Evolutionary conservation across 37 sponge, comb jelly and placozoan species (phyloP).

Genomic region (Halichondria panicea): DNA sequence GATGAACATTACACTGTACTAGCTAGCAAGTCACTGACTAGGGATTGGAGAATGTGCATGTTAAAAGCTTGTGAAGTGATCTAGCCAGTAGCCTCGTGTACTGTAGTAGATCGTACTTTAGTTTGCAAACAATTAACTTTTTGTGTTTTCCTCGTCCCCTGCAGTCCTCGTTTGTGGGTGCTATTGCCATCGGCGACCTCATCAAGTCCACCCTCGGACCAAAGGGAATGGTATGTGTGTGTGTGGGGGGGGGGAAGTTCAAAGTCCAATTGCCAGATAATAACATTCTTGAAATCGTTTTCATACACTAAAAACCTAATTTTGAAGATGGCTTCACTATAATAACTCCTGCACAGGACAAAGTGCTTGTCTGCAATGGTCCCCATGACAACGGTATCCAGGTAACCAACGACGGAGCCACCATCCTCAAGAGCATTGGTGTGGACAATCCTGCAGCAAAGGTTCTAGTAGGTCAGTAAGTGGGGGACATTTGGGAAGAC

Average conservation of each 20-base stretch:
- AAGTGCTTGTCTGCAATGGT: slow-evolving; percentile 56
- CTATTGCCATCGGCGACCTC: slow-evolving; percentile 98
- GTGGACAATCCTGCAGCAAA: slow-evolving; percentile 99
- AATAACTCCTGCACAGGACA: no score
- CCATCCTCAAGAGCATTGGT: slow-evolving; percentile 93
- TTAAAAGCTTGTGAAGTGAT: not conserved
- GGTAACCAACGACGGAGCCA: slow-evolving; percentile 98
- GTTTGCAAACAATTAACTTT: no score
- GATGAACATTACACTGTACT: no score
- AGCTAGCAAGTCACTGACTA: no score
- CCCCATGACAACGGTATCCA: slow-evolving; percentile 69
- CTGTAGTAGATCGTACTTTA: no score
- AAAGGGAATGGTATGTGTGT: slow-evolving; percentile 93
- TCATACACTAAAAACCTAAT: no score
- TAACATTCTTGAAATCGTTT: no score
- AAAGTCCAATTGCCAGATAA: no score
- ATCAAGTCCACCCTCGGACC: slow-evolving; percentile 98
- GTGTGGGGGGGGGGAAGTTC: no score
- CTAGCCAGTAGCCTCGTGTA: no score
- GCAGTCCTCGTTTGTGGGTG: slow-evolving; percentile 94
- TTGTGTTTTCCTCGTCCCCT: not conserved
- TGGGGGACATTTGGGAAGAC: not conserved
- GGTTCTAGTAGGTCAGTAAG: slow-evolving; percentile 80
- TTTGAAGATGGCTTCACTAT: no score
- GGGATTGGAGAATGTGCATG: no score